These are phyloP conservation scores for Hucho hucho DNA, from an alignment of 2,113 vertebrate species.

Conservation along the genomic window DNA sequence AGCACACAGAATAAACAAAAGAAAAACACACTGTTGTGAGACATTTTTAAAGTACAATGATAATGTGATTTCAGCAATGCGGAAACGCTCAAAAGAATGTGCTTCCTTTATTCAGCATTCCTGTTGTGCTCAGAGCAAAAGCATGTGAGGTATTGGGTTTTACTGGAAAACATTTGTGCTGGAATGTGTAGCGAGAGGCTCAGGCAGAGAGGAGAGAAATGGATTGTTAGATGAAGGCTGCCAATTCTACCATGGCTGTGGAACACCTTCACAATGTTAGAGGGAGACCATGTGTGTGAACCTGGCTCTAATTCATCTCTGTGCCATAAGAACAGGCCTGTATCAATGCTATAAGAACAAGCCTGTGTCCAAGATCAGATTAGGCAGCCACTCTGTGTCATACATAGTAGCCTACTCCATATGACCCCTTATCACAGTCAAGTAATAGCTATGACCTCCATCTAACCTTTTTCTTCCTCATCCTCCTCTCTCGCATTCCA, in stretches of 20 bases:
- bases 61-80: conserved; percentile 9
- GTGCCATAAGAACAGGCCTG: background rate
- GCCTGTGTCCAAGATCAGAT: background rate
- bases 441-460: background rate
- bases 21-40: background rate
- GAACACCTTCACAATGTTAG: background rate
- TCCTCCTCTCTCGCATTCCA: conserved; percentile 38
- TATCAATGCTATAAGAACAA: background rate
- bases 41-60: background rate
- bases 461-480: background rate
- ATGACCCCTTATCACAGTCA: too few relatives aligned
- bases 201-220: background rate
- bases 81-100: background rate
- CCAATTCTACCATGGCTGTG: background rate
- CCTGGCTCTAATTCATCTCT: background rate
- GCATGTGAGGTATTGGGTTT: background rate
- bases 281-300: background rate
- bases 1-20: too few relatives aligned
- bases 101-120: background rate
- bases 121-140: background rate
- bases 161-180: conserved; percentile 12
- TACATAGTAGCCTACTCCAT: too few relatives aligned
- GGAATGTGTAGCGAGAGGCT: conserved; percentile 12
- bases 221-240: background rate
- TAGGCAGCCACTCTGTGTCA: too few relatives aligned